Evolutionary conservation across 2,888 invertebrate genomes (phyloP).

Genomic region (Allacma fusca): DNA sequence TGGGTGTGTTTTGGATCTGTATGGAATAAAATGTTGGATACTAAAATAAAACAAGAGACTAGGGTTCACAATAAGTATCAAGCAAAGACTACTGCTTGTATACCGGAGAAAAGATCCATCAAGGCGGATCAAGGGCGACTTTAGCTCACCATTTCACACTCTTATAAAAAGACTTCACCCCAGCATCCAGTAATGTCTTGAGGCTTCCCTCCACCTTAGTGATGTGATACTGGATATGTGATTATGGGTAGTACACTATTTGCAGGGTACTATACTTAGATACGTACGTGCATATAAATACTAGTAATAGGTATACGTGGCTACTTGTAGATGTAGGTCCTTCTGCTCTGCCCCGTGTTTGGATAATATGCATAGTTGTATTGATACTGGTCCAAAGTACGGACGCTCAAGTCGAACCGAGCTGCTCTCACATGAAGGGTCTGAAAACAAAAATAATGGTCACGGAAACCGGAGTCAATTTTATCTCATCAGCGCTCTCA

Average conservation of each 20-base stretch:
- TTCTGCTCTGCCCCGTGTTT: too few relatives aligned
- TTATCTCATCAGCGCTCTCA: slow-evolving; percentile 9
- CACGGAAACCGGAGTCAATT: slow-evolving; percentile 8
- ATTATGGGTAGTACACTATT: background rate
- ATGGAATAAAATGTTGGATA: slow-evolving; percentile 12
- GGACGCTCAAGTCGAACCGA: background rate
- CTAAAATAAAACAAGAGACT: slow-evolving; percentile 1
- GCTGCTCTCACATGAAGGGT: background rate
- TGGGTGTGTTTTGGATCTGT: slow-evolving; percentile 25
- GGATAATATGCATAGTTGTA: too few relatives aligned
- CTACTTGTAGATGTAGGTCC: too few relatives aligned
- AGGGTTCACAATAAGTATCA: background rate
- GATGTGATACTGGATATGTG: background rate
- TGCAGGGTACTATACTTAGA: slow-evolving; percentile 16
- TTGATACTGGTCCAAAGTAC: too few relatives aligned
- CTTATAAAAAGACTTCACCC: slow-evolving; percentile 16
- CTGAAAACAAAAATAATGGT: slow-evolving; percentile 13
- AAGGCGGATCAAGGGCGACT: slow-evolving; percentile 45
- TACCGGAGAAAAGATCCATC: slow-evolving; percentile 44
- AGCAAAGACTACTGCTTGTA: slow-evolving; percentile 9
- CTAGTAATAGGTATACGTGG: too few relatives aligned
- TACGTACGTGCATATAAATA: slow-evolving; percentile 16
- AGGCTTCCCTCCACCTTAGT: background rate
- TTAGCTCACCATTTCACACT: slow-evolving; percentile 41
- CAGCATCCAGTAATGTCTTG: background rate